Base-by-base conservation (phyloP, 2,797 vertebrate genomes). In the Rhadinocentrus ornatus region DNA sequence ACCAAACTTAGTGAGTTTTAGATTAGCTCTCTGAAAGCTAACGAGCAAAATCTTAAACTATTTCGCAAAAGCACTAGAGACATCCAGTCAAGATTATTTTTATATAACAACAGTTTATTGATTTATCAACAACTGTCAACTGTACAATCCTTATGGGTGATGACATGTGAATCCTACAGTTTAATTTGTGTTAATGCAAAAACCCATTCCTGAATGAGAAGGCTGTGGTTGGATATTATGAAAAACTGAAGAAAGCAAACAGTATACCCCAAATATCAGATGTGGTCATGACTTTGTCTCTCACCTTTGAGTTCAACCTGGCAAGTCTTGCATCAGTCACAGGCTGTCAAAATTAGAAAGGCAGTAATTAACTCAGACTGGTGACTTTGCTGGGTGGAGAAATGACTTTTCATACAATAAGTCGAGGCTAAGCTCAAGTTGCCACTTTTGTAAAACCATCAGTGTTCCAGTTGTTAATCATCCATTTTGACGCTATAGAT, bases 41-140 rank as follows among this genome's bases (percentile, higher is more conserved):
- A 62, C 4, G 5, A 41, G 3, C 20, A 3, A 78, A 59, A 26
- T 4, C 3, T 65, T 12, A 3, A 66, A 62, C 52, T 52, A 39
- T 65, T 66, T 15, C 18, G 18, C 55, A 58, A 31, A 22, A 57
- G 58, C 22, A 27, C 70, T 64, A 34, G 53, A 90, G 55, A 88
- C 87, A 91, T 74, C 61, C 84, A 91, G 81, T 81, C 88, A 76
- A 73, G 63, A 70, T 86, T 71, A 62, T 89, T 90, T 82, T 79
- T 86, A 92, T 83, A 91, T 80, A 93, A 95, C 95, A 93, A 94
- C 92, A 93, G 93, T 95, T 95, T 95, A 95, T 95, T 95, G 94
- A 95, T 92, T 93, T 94, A 93, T 95, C 89, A 95, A 95, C 93
- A 95, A 94, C 94, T 95, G 94, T 91, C 93, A 95, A 92, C 94